These are phyloP conservation scores for Chrysomallon squamiferum DNA, from an alignment of 1,140 invertebrate species.

Conservation along the genomic window DNA sequence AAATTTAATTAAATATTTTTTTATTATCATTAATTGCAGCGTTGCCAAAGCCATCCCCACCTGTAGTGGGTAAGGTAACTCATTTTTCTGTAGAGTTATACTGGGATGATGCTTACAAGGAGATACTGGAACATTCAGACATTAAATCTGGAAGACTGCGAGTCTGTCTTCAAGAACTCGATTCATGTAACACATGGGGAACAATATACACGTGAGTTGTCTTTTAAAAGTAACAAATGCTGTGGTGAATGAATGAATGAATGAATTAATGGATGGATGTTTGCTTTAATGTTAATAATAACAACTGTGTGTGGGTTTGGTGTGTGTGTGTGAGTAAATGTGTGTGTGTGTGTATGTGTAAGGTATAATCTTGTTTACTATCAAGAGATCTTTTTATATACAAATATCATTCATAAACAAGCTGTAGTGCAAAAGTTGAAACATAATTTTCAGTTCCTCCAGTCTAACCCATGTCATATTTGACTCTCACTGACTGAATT, in stretches of 20 bases:
- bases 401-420: too few relatives aligned
- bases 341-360: background rate
- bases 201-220: conserved; percentile 43
- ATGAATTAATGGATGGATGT: too few relatives aligned
- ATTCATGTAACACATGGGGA: conserved; percentile 33
- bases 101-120: conserved; percentile 44
- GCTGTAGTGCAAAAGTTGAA: too few relatives aligned
- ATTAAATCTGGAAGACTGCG: conserved; percentile 16
- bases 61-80: conserved; percentile 54
- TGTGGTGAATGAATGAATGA: too few relatives aligned
- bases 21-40: too few relatives aligned
- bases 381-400: background rate
- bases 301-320: background rate
- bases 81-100: conserved; percentile 52
- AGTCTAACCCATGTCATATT: too few relatives aligned
- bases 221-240: too few relatives aligned
- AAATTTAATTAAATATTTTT: too few relatives aligned
- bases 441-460: too few relatives aligned
- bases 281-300: too few relatives aligned
- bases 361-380: background rate
- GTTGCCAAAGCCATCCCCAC: conserved; percentile 42
- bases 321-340: background rate
- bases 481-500: too few relatives aligned
- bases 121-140: background rate
- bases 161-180: conserved; percentile 40